Evolutionary conservation across 2,113 vertebrate genomes (phyloP).

Genomic region (Misgurnus mizolepis): DNA sequence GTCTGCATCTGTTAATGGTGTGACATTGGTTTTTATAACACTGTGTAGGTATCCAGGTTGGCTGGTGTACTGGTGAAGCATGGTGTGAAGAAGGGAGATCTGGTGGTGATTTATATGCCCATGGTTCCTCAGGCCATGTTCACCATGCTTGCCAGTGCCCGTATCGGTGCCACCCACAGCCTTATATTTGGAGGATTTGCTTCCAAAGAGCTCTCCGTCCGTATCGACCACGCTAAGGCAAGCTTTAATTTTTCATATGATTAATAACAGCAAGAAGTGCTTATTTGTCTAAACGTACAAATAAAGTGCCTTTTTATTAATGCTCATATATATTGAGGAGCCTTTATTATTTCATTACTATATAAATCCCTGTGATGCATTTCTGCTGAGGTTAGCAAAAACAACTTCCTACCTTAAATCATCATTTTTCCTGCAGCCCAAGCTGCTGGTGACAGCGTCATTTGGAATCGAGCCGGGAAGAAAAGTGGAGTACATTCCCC

Average conservation of each 20-base stretch:
- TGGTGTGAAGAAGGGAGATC: conserved; percentile 86
- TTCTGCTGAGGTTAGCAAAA: neutral
- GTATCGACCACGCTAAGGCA: conserved; percentile 94
- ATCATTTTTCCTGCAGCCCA: conserved; percentile 79
- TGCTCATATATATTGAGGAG: too few species aligned
- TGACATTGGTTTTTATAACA: neutral
- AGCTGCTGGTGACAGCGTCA: conserved; percentile 88
- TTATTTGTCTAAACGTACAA: too few species aligned
- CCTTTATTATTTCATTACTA: neutral
- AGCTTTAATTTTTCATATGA: conserved; percentile 21
- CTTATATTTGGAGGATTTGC: conserved; percentile 98
- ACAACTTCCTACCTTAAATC: neutral
- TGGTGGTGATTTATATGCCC: conserved; percentile 98
- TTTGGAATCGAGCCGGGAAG: conserved; percentile 93
- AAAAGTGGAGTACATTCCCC: conserved; percentile 86
- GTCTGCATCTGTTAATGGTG: neutral
- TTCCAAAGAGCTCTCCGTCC: conserved; percentile 88
- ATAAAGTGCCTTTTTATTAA: too few species aligned
- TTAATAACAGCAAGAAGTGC: too few species aligned
- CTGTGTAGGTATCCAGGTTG: conserved; percentile 86
- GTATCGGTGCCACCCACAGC: conserved; percentile 93
- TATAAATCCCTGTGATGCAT: neutral
- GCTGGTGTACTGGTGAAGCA: conserved; percentile 86
- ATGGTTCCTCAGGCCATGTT: conserved; percentile 96
- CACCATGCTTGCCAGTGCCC: conserved; percentile 92